Percentiles rank a stretch among this genome's conserved stretches.
phyloP scores from a whole-genome alignment of 37 sponge, comb jelly and placozoan genomes.

The Halisarca cf. caerulea region DNA sequence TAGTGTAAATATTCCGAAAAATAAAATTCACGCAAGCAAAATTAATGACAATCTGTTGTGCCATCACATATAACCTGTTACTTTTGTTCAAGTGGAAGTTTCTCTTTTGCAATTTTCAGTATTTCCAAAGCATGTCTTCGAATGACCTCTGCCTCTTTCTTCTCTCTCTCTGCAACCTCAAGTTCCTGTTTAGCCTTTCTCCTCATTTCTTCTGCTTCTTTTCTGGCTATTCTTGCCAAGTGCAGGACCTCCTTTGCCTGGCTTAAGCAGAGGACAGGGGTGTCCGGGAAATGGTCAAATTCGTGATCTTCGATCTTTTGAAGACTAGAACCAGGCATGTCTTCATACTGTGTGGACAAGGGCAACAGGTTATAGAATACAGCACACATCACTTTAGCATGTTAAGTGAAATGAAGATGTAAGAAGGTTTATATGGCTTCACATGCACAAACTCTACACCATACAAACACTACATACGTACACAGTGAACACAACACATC shows the following conservation, averaged over 20 bases:
- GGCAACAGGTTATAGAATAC: no score
- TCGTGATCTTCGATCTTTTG: neutral
- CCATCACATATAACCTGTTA: neutral
- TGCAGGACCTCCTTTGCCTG: constrained; percentile 72
- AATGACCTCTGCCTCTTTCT: constrained; percentile 64
- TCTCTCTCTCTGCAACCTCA: constrained; percentile 63
- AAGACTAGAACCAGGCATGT: neutral
- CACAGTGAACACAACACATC: no score
- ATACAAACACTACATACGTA: no score
- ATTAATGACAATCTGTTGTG: neutral
- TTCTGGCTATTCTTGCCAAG: constrained; percentile 53
- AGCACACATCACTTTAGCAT: no score
- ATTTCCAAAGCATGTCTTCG: constrained; percentile 77
- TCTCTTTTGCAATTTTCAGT: constrained; percentile 71
- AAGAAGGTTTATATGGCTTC: no score
- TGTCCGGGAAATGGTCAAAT: constrained; percentile 20
- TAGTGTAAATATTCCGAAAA: neutral
- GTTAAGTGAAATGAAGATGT: no score
- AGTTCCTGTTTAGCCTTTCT: constrained; percentile 56
- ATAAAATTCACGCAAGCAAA: neutral
- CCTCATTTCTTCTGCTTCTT: constrained; percentile 67
- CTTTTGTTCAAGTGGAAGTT: constrained; percentile 25
- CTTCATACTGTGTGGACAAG: neutral
- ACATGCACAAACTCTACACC: no score
- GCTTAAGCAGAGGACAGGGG: constrained; percentile 17